phyloP scores from a whole-genome alignment of 2,797 vertebrate species.

The Leptatherina wallacei region DNA sequence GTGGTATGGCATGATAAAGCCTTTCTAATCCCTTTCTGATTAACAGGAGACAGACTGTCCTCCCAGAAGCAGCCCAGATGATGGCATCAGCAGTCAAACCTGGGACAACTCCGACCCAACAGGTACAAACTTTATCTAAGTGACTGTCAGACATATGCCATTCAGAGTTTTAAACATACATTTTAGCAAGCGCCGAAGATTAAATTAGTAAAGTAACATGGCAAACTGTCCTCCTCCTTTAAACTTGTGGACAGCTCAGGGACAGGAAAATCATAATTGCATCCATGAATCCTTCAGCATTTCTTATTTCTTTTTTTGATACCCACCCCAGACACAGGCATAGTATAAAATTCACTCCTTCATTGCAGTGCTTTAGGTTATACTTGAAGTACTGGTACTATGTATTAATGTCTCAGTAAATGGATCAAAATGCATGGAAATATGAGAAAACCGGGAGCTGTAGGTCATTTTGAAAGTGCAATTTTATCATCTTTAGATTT shows the following conservation, averaged over 20 bases:
- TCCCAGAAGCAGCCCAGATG: slow-evolving; percentile 87
- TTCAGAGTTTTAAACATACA: neutral
- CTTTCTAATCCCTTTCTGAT: slow-evolving; percentile 68
- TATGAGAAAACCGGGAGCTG: no score
- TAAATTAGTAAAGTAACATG: neutral
- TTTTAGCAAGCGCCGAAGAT: neutral
- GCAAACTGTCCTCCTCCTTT: neutral
- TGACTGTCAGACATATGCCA: neutral
- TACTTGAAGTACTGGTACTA: no score
- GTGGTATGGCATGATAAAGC: slow-evolving; percentile 37
- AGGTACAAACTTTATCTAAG: slow-evolving; percentile 81
- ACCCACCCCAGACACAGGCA: no score
- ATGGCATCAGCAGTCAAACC: slow-evolving; percentile 90
- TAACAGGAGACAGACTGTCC: slow-evolving; percentile 84
- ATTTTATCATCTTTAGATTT: no score
- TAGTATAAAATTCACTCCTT: neutral
- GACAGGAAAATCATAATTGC: no score
- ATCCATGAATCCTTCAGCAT: no score
- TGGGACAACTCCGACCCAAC: slow-evolving; percentile 86
- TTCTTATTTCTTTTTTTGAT: no score
- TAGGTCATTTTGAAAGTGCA: no score
- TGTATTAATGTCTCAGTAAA: no score
- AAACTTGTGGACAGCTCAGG: no score
- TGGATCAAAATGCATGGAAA: no score
- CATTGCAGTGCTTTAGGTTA: no score